Evolutionary conservation across 2,113 vertebrate species (phyloP).

Genomic region (Microtus ochrogaster): DNA sequence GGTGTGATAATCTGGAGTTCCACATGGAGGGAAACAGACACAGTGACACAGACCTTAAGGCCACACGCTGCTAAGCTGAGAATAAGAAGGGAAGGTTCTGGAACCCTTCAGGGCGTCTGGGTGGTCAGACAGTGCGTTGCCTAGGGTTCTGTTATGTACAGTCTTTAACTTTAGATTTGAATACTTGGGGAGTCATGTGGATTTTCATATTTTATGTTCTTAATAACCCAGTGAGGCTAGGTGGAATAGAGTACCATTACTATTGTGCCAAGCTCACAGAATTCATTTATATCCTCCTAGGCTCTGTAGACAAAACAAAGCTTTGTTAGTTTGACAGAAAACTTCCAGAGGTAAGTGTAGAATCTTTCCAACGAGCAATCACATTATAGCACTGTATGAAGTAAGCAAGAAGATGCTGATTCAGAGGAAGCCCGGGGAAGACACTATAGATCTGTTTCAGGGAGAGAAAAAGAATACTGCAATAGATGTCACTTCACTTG

Average conservation of each 20-base stretch:
- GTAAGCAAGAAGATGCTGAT: neutral
- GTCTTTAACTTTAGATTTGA: neutral
- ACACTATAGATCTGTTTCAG: neutral
- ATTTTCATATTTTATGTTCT: neutral
- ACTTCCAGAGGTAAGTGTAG: neutral
- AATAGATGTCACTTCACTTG: neutral
- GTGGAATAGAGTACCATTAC: neutral
- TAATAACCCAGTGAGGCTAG: neutral
- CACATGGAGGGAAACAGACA: neutral
- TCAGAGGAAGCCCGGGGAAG: neutral
- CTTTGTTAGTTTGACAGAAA: neutral
- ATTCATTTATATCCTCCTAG: neutral
- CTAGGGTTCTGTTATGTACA: fast-evolving
- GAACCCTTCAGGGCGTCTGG: neutral
- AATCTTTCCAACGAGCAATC: neutral
- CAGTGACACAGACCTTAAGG: neutral
- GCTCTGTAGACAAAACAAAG: neutral
- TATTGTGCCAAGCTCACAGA: neutral
- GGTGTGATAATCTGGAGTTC: neutral
- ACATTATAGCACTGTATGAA: neutral
- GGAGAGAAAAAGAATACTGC: neutral
- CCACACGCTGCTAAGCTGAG: neutral
- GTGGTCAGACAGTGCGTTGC: fast-evolving
- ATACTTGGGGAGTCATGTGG: neutral
- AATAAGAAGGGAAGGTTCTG: neutral